Percentiles rank a stretch among this genome's conserved stretches.
Conservation (phyloP, 2,888 invertebrate species). For the Heliconius ismenius region DNA sequence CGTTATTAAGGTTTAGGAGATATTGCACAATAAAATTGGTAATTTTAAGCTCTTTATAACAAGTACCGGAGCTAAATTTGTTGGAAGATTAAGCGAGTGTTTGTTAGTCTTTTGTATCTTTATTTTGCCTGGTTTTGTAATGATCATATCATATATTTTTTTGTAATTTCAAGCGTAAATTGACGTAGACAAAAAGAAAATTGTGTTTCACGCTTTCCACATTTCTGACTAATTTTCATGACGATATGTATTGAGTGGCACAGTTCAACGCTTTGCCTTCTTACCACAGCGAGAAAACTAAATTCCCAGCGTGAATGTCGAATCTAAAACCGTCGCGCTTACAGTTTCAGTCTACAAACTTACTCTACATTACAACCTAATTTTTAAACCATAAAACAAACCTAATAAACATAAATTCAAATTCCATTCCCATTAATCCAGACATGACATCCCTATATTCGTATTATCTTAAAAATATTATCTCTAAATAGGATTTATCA, state of each 20-base stretch:
- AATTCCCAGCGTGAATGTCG: not conserved
- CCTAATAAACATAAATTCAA: conserved; percentile 1
- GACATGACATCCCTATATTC: conserved; percentile 18
- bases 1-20: not conserved
- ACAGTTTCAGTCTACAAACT: not conserved
- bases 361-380: not conserved
- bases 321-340: not conserved
- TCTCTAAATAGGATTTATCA: conserved; percentile 29
- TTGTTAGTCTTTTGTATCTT: too few relatives aligned
- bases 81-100: not conserved
- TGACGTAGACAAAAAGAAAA: not conserved
- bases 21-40: not conserved
- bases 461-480: conserved; percentile 23
- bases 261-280: not conserved
- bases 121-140: too few relatives aligned
- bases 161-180: too few relatives aligned
- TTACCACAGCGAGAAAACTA: not conserved
- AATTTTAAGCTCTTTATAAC: not conserved
- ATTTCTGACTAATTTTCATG: not conserved
- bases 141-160: too few relatives aligned
- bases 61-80: not conserved
- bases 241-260: not conserved
- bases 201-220: not conserved
- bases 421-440: conserved; percentile 20
- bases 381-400: conserved; percentile 4